These are phyloP conservation scores for Cydia pomonella DNA, from an alignment of 1,140 invertebrate species.

Conservation along the genomic window DNA sequence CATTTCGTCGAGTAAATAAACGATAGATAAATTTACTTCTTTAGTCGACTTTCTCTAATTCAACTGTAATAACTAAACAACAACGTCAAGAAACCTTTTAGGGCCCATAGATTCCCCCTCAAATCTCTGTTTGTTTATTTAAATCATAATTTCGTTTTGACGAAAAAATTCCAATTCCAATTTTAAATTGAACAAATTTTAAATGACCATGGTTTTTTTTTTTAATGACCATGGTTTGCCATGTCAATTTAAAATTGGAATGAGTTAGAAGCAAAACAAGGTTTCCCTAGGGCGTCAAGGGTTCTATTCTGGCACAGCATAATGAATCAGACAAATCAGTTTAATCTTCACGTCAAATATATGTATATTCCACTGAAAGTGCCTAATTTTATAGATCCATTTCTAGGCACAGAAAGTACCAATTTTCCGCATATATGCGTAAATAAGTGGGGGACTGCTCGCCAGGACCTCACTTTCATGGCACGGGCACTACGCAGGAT, in stretches of 20 bases:
- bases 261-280: slow-evolving; percentile 23
- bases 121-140: slow-evolving; percentile 7
- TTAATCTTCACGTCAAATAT: background rate
- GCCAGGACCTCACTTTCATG: too few relatives aligned
- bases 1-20: too few relatives aligned
- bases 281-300: slow-evolving; percentile 17
- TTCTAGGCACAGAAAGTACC: too few relatives aligned
- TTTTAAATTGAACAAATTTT: too few relatives aligned
- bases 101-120: background rate
- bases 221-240: too few relatives aligned
- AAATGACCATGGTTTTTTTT: too few relatives aligned
- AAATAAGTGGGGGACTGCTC: too few relatives aligned
- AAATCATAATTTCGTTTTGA: slow-evolving; percentile 19
- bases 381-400: too few relatives aligned
- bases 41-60: background rate
- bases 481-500: too few relatives aligned
- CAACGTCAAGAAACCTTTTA: background rate
- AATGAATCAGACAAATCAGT: background rate
- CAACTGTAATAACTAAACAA: background rate
- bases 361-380: background rate
- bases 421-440: too few relatives aligned
- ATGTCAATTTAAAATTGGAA: slow-evolving; percentile 29
- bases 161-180: too few relatives aligned
- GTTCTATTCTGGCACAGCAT: slow-evolving; percentile 9
- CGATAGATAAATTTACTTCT: too few relatives aligned